A percentile compares a stretch with the other conserved stretches of the same genome.
These are phyloP conservation scores for Procambarus virginalis DNA, from an alignment of 1,140 invertebrate species.

Conservation along the genomic window DNA sequence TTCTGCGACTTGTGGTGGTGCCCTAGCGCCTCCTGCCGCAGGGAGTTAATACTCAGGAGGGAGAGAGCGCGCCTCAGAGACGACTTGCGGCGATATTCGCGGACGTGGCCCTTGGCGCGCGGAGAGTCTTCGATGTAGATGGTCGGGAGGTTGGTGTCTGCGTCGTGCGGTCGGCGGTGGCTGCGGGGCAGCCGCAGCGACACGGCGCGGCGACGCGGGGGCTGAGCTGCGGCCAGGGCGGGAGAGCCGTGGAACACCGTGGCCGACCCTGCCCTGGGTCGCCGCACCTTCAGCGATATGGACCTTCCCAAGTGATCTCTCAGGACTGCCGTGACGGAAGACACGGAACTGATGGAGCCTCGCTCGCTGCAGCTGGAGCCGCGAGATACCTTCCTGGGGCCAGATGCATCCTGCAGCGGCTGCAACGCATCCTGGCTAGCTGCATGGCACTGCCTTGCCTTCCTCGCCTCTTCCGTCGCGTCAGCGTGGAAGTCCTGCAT, in stretches of 20 bases:
- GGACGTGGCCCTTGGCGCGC: not conserved
- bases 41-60: slow-evolving; percentile 60
- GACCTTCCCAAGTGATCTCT: slow-evolving; percentile 40
- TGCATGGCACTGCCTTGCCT: not conserved
- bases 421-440: slow-evolving; percentile 29
- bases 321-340: slow-evolving; percentile 42
- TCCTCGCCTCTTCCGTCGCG: not conserved
- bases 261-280: slow-evolving; percentile 19
- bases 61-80: slow-evolving; percentile 47
- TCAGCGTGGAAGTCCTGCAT: not conserved
- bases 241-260: not conserved
- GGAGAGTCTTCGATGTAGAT: slow-evolving; percentile 58
- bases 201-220: slow-evolving; percentile 34
- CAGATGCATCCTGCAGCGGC: slow-evolving; percentile 33
- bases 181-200: slow-evolving; percentile 50
- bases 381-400: slow-evolving; percentile 29
- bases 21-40: not conserved
- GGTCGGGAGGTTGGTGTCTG: slow-evolving; percentile 56
- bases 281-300: slow-evolving; percentile 35
- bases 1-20: slow-evolving; percentile 34
- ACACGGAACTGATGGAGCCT: slow-evolving; percentile 41
- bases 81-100: slow-evolving; percentile 27
- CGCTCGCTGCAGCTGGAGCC: slow-evolving; percentile 47
- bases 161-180: slow-evolving; percentile 33
- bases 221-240: not conserved